Conservation (phyloP, 2,888 invertebrate species). For the Scaptomyza tumidula region DNA sequence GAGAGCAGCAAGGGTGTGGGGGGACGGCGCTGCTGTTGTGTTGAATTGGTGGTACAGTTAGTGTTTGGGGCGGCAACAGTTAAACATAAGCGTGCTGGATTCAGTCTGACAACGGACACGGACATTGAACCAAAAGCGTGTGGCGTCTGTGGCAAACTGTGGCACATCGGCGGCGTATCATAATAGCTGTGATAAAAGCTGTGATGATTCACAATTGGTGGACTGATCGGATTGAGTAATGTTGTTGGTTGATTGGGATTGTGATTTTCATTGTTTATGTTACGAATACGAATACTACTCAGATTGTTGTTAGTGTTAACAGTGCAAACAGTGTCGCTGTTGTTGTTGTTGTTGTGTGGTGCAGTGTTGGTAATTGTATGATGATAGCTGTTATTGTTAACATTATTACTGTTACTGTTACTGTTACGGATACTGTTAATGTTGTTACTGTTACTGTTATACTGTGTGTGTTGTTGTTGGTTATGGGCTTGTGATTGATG, state of each 20-base stretch:
- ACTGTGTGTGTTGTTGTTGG: conserved; percentile 32
- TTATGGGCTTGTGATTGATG: conserved; percentile 35
- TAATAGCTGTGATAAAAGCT: conserved; percentile 45
- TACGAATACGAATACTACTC: conserved; percentile 28
- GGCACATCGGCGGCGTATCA: conserved; percentile 47
- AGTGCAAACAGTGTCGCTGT: conserved; percentile 34
- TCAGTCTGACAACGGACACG: conserved; percentile 69
- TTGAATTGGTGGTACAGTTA: neutral
- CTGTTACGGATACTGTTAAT: conserved; percentile 45
- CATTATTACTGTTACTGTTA: conserved; percentile 36
- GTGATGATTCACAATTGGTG: conserved; percentile 36
- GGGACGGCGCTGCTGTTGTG: conserved; percentile 33
- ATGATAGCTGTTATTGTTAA: conserved; percentile 35
- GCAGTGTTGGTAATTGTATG: conserved; percentile 42
- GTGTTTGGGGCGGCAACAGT: conserved; percentile 60
- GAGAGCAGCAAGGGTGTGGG: conserved; percentile 50
- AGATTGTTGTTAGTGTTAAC: conserved; percentile 35
- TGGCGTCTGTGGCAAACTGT: conserved; percentile 35
- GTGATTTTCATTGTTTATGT: conserved; percentile 41
- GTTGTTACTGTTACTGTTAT: conserved; percentile 45
- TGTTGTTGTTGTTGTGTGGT: conserved; percentile 36
- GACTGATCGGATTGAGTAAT: conserved; percentile 4
- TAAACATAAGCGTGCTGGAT: conserved; percentile 73
- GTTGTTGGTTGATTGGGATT: conserved; percentile 29
- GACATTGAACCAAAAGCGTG: conserved; percentile 70